Conservation (phyloP, 64 coral and sea anemone genomes). For the Stylophora pistillata region DNA sequence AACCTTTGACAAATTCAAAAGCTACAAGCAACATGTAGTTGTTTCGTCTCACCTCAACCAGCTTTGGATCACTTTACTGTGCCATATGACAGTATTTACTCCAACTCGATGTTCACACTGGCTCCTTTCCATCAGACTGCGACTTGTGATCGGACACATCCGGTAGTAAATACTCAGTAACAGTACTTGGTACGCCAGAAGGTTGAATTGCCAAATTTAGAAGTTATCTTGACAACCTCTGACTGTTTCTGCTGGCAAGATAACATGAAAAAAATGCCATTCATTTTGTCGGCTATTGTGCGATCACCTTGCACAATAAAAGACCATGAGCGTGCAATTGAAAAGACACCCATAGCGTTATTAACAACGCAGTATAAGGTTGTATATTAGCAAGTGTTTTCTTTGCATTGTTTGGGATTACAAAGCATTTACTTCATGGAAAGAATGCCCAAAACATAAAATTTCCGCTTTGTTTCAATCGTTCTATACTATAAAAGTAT, state of each 20-base stretch:
- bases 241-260: background rate
- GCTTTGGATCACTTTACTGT: background rate
- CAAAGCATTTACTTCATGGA: background rate
- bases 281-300: conserved; percentile 4
- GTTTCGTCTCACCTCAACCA: background rate
- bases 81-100: background rate
- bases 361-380: background rate
- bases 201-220: conserved; percentile 22
- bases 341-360: background rate
- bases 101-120: background rate
- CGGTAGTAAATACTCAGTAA: background rate
- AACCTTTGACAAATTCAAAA: too few species aligned
- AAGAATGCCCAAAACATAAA: conserved; percentile 5
- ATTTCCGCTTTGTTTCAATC: background rate
- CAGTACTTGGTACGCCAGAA: background rate
- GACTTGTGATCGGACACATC: background rate
- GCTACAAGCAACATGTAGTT: too few species aligned
- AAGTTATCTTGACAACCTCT: conserved; percentile 24
- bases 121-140: background rate
- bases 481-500: conserved; percentile 3
- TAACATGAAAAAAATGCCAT: conserved; percentile 16
- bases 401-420: background rate
- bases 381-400: background rate
- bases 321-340: background rate
- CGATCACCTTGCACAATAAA: background rate